Evolutionary conservation across 37 sponge, comb jelly and placozoan species (phyloP).

Genomic region (Trichoplax adhaerens): DNA sequence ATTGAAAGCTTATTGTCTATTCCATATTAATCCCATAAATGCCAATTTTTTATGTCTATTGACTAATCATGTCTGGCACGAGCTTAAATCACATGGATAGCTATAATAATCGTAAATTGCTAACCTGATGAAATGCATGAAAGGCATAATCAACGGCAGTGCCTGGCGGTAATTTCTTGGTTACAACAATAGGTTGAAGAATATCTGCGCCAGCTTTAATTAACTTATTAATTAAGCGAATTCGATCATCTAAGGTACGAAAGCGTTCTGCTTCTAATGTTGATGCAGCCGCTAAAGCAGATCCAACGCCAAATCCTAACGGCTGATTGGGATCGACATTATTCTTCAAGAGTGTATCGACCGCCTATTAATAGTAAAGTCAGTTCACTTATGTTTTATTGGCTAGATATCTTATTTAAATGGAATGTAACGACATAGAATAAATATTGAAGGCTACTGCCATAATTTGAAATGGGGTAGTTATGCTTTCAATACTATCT

Average conservation of each 20-base stretch:
- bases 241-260: too few relatives aligned
- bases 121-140: slow-evolving; percentile 38
- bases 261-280: too few relatives aligned
- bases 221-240: slow-evolving; percentile 14
- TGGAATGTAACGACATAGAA: too few relatives aligned
- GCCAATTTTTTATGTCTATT: too few relatives aligned
- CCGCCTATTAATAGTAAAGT: slow-evolving; percentile 13
- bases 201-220: slow-evolving; percentile 27
- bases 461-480: too few relatives aligned
- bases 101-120: background rate
- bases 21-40: too few relatives aligned
- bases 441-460: too few relatives aligned
- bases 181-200: slow-evolving; percentile 23
- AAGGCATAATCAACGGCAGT: slow-evolving; percentile 50
- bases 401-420: too few relatives aligned
- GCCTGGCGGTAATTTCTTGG: slow-evolving; percentile 16
- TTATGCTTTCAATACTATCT: too few relatives aligned
- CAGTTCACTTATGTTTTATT: background rate
- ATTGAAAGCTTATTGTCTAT: too few relatives aligned
- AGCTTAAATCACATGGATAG: too few relatives aligned
- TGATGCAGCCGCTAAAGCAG: slow-evolving; percentile 37
- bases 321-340: slow-evolving; percentile 47
- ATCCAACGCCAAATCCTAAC: slow-evolving; percentile 42
- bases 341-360: slow-evolving; percentile 30
- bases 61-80: too few relatives aligned